phyloP scores from a whole-genome alignment of 2,113 vertebrate species.

The Struthidea cinerea region DNA sequence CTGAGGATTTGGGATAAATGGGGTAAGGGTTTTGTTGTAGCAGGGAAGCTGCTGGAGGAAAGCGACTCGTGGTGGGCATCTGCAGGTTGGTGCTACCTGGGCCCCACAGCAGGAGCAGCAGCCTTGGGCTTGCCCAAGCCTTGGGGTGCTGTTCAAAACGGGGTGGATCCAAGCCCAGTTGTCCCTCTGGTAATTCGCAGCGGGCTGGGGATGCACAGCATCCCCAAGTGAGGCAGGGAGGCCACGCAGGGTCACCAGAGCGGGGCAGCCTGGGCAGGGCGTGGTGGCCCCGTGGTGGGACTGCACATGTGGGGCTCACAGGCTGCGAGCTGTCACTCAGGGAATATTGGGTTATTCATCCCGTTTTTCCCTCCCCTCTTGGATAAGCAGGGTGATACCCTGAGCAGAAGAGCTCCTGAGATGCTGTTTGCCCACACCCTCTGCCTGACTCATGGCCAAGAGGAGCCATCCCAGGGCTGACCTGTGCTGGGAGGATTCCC shows the following conservation, averaged over 20 bases:
- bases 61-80: rapidly evolving
- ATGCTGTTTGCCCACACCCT: background rate
- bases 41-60: background rate
- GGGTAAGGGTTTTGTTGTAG: rapidly evolving
- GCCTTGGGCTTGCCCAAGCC: too few species aligned
- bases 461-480: background rate
- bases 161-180: background rate
- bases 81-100: rapidly evolving
- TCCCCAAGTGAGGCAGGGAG: rapidly evolving
- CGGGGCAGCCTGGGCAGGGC: background rate
- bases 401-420: background rate
- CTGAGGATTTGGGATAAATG: rapidly evolving
- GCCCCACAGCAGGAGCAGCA: rapidly evolving
- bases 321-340: background rate
- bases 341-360: background rate
- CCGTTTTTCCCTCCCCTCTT: background rate
- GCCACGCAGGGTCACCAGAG: background rate
- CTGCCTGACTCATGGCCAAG: background rate
- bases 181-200: background rate
- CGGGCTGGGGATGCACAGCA: rapidly evolving
- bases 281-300: background rate
- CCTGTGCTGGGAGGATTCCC: background rate
- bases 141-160: rapidly evolving
- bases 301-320: background rate
- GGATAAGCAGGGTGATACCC: background rate